Evolutionary conservation across 2,797 vertebrate genomes (phyloP).

Genomic region (Rhinophrynus dorsalis): DNA sequence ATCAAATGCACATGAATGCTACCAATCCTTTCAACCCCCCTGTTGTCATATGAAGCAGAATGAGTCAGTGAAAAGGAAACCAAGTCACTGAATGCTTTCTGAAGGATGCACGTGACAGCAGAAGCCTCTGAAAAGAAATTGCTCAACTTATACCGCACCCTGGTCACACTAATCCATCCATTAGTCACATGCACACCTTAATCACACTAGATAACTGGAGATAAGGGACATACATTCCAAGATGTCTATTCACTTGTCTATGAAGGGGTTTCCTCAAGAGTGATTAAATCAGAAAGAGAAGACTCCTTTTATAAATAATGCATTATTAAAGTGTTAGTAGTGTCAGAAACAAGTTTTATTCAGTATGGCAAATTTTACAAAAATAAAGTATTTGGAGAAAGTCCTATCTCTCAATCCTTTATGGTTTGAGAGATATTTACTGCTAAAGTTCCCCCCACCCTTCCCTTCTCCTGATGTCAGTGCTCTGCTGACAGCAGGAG

Average conservation of each 20-base stretch:
- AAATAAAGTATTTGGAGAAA: no score
- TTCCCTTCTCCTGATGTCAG: no score
- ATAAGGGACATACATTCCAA: neutral
- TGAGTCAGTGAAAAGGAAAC: constrained; percentile 14
- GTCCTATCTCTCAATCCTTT: no score
- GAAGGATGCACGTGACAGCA: neutral
- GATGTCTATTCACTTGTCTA: neutral
- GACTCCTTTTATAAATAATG: no score
- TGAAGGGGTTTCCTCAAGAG: constrained; percentile 1
- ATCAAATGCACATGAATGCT: neutral
- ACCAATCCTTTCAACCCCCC: neutral
- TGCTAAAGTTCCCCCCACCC: no score
- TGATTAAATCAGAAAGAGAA: no score
- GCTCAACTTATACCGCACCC: constrained; percentile 5
- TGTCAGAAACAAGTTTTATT: no score
- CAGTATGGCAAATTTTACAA: no score
- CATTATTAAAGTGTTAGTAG: no score
- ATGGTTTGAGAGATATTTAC: no score
- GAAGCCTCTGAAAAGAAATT: neutral
- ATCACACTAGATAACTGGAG: neutral
- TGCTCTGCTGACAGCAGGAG: no score
- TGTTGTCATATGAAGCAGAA: neutral
- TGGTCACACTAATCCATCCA: neutral
- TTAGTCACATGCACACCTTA: constrained; percentile 9
- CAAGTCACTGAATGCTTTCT: neutral